These are phyloP conservation scores for Centropus bengalensis DNA, from an alignment of 2,113 vertebrate genomes.

Conservation along the genomic window DNA sequence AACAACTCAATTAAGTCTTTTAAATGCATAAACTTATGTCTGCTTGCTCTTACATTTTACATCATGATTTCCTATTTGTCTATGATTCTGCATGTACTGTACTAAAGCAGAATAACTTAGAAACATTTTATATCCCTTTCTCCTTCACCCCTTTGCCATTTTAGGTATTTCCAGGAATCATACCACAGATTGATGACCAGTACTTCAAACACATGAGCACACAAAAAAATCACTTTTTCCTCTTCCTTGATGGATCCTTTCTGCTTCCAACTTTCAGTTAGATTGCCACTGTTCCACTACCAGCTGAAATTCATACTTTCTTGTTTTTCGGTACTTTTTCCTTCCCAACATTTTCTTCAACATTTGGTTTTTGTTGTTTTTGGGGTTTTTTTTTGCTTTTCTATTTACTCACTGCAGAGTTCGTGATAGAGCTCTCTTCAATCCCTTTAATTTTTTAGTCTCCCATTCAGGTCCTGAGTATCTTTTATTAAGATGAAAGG, in stretches of 20 bases:
- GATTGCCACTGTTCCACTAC: background rate
- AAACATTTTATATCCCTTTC: background rate
- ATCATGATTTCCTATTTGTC: background rate
- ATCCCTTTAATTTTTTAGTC: background rate
- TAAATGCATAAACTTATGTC: constrained; percentile 5
- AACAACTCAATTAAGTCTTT: background rate
- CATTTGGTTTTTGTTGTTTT: background rate
- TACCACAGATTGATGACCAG: background rate
- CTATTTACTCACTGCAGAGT: background rate
- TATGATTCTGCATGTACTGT: background rate
- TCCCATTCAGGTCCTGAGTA: background rate
- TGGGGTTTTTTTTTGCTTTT: background rate
- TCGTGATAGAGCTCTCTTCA: background rate
- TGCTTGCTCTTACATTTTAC: constrained; percentile 6
- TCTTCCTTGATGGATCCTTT: background rate
- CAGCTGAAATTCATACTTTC: background rate
- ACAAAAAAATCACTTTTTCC: background rate
- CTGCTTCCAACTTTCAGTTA: background rate
- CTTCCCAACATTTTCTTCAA: background rate
- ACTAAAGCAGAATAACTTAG: background rate
- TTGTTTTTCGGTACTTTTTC: background rate
- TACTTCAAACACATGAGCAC: background rate
- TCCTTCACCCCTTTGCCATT: background rate
- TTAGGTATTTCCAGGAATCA: background rate
- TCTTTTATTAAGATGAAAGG: background rate